Evolutionary conservation across 2,888 invertebrate species (phyloP).

Genomic region (Apodemia mormo): DNA sequence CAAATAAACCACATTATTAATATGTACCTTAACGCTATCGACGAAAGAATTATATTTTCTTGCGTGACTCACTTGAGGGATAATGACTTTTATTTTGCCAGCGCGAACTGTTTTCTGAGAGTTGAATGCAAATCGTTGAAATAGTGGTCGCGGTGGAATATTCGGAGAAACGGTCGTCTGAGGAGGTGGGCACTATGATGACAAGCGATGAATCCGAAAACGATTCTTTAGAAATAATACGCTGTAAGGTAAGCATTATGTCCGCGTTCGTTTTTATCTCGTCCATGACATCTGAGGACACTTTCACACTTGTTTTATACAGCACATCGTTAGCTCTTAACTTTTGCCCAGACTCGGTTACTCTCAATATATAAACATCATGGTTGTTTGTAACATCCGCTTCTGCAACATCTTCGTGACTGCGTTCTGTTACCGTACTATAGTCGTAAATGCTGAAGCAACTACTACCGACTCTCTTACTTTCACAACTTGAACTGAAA

Average conservation of each 20-base stretch:
- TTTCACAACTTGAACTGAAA: too few relatives aligned
- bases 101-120: conserved; percentile 41
- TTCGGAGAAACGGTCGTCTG: conserved; percentile 28
- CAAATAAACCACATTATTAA: neutral
- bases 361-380: too few relatives aligned
- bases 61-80: neutral
- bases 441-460: too few relatives aligned
- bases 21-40: too few relatives aligned
- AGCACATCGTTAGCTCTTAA: neutral
- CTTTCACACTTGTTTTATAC: neutral
- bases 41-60: too few relatives aligned
- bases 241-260: conserved; percentile 7
- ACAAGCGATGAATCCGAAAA: conserved; percentile 25
- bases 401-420: too few relatives aligned
- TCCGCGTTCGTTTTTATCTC: neutral
- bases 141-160: conserved; percentile 33
- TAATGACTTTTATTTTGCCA: conserved; percentile 28
- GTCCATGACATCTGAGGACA: neutral
- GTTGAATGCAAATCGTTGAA: conserved; percentile 46
- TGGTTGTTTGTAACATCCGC: too few relatives aligned
- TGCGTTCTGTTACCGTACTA: too few relatives aligned
- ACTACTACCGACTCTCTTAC: too few relatives aligned
- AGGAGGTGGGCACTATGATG: conserved; percentile 20
- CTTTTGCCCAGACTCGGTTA: too few relatives aligned
- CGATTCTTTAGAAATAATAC: conserved; percentile 16